phyloP scores from a whole-genome alignment of 23 tunicate species.

The Ascidia mentula region DNA sequence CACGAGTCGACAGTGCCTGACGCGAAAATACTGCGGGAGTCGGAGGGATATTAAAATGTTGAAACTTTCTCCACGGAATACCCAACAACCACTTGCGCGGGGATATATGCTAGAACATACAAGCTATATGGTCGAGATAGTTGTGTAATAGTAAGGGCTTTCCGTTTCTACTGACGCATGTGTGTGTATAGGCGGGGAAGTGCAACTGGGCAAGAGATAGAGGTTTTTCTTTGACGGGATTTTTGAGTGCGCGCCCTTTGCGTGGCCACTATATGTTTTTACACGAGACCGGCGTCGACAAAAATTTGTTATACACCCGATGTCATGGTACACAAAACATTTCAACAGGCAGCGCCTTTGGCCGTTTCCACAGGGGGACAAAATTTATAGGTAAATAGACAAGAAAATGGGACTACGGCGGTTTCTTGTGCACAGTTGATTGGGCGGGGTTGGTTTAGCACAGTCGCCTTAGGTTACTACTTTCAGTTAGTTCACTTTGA shows the following conservation, averaged over 20 bases:
- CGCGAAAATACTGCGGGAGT: neutral
- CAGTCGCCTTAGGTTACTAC: neutral
- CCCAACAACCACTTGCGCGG: neutral
- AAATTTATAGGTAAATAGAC: neutral
- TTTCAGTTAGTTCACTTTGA: slow-evolving; percentile 1
- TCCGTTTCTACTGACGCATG: neutral
- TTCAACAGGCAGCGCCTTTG: neutral
- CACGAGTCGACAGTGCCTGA: neutral
- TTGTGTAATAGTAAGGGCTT: no score
- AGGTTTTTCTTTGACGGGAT: neutral
- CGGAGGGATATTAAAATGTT: no score
- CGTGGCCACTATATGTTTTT: neutral
- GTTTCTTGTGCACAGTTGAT: neutral
- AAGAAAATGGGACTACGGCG: neutral
- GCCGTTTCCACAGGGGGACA: neutral
- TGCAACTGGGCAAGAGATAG: neutral
- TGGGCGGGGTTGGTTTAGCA: neutral
- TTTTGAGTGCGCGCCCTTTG: neutral
- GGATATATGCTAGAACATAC: neutral
- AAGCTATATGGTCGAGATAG: neutral
- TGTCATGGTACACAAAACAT: neutral
- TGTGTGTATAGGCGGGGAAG: neutral
- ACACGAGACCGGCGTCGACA: neutral
- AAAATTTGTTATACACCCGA: no score
- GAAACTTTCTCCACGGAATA: no score